Conservation (phyloP, 2,888 invertebrate genomes). For the Pammene aurita region DNA sequence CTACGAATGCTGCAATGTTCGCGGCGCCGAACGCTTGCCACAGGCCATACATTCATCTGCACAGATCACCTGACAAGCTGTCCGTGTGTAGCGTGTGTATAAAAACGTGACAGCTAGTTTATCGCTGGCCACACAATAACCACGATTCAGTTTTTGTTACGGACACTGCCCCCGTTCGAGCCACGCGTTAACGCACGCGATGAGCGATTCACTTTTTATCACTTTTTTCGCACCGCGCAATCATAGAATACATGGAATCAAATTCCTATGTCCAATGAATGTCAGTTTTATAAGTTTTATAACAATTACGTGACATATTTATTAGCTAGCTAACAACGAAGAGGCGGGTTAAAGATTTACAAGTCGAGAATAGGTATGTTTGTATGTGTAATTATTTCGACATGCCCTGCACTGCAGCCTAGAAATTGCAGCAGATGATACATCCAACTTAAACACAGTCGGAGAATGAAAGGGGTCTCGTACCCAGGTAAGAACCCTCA, state of each 20-base stretch:
- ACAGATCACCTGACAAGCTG: not conserved
- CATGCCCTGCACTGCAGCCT: not conserved
- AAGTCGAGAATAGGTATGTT: not conserved
- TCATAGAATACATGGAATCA: not conserved
- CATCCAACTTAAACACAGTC: too few relatives aligned
- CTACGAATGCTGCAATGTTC: too few relatives aligned
- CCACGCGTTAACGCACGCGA: slow-evolving; percentile 29
- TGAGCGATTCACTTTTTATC: slow-evolving; percentile 29
- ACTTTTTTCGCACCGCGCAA: not conserved
- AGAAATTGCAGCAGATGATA: not conserved
- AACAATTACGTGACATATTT: slow-evolving; percentile 3
- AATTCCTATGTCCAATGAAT: not conserved
- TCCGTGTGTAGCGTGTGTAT: not conserved
- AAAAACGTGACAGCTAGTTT: slow-evolving; percentile 21
- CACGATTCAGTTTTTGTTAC: slow-evolving; percentile 20
- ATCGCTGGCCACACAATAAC: slow-evolving; percentile 18
- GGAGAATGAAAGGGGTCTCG: too few relatives aligned
- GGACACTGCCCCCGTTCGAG: slow-evolving; percentile 17
- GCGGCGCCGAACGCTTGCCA: too few relatives aligned
- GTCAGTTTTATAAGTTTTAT: not conserved
- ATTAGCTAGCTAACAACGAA: not conserved
- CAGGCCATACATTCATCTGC: too few relatives aligned
- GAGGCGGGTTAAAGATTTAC: too few relatives aligned
- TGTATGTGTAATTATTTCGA: not conserved
- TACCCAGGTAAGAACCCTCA: too few relatives aligned